Evolutionary conservation across 2,888 invertebrate species (phyloP), one percentile per base, ranked within the genome.

Genomic region (Germaria angustata): DNA sequence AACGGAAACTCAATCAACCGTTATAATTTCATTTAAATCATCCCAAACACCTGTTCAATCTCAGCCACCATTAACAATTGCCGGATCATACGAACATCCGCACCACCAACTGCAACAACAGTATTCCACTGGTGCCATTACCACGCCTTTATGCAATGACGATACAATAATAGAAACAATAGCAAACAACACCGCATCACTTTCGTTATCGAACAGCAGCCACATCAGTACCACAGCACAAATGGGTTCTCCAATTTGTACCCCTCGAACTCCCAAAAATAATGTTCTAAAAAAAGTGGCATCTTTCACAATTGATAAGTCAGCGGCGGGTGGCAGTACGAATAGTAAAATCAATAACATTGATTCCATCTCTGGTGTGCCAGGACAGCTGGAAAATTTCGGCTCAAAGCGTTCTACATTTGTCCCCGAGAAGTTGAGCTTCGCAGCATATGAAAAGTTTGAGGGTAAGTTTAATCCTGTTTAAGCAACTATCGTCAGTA

Each of bases 361-460:
- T 32, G 79, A 78, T 76, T 9, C 65, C 73, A 84, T 80, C 73
- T 81, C 84, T 59, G 85, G 85, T 66, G 85, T 85, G 68, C 63
- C 71, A 53, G 85, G 84, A 5, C 83, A 81, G 57, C 49, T 80
- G 73, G 85, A 85, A 68, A 71, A 83, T 71, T 83, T 80, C 68
- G 80, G 84, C 73, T 84, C 76, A 85, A 96, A 96, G 86, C 92
- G 94, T 84, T 95, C 96, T 44, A 95, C 95, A 90, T 95, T 95
- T 89, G 95, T 96, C 78, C 96, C 96, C 2, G 96, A 96, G 89
- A 97, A 96, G 92, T 93, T 97, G 86, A 95, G 97, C 92, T 96
- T 96, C 91, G 94, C 95, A 88, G 93, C 96, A 84, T 96, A 95
- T 90, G 96, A 97, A 91, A 97, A 97, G 92, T 98, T 98, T 92